phyloP scores from a whole-genome alignment of 30 jellyfish, hydroid and myxozoan genomes.

The Phacellophora camtschatica region DNA sequence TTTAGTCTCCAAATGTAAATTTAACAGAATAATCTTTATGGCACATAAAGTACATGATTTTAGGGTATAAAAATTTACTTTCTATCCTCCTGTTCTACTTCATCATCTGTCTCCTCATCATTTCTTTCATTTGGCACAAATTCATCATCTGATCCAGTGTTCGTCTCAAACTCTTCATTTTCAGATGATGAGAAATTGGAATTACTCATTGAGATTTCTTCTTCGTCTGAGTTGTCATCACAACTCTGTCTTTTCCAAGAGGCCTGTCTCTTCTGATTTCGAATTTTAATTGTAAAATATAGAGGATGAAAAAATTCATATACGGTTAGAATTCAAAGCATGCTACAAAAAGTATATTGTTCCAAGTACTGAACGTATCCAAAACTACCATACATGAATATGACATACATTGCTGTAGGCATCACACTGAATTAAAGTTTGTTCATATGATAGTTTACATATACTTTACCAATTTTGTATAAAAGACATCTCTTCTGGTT shows the following conservation, averaged over 20 bases:
- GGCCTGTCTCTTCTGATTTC: no score
- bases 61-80: background rate
- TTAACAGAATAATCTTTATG: no score
- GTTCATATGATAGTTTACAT: background rate
- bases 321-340: no score
- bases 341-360: no score
- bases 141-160: slow-evolving; percentile 10
- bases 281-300: no score
- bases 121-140: slow-evolving; percentile 5
- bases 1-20: no score
- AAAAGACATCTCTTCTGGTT: slow-evolving; percentile 8
- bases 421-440: background rate
- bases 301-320: no score
- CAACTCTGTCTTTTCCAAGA: no score
- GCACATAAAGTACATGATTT: no score
- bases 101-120: slow-evolving; percentile 6
- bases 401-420: background rate
- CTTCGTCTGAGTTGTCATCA: background rate
- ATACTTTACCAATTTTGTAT: background rate
- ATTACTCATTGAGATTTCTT: background rate
- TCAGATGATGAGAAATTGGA: background rate
- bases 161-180: background rate
- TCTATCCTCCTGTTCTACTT: slow-evolving; percentile 7
- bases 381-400: background rate
- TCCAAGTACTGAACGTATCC: no score